A percentile compares a stretch with the other conserved stretches of the same genome.
phyloP scores from a whole-genome alignment of 2,113 vertebrate genomes.

The Tichodroma muraria region DNA sequence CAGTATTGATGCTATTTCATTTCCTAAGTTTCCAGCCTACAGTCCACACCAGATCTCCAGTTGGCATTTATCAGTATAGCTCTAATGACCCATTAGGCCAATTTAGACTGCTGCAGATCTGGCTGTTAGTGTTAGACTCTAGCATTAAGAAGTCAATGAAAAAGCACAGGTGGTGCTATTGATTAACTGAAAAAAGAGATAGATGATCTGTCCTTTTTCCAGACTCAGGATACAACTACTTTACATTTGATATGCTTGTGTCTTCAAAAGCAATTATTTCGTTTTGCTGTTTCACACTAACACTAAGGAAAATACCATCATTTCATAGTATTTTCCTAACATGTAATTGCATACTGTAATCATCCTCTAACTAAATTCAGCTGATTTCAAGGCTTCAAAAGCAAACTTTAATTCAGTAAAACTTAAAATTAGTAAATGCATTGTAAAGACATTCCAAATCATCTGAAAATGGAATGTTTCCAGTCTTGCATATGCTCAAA shows the following conservation, averaged over 20 bases:
- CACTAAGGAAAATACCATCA: neutral
- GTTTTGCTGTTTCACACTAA: neutral
- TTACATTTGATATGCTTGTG: neutral
- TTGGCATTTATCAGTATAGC: neutral
- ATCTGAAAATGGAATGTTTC: neutral
- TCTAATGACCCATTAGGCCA: conserved; percentile 30
- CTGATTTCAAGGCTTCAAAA: neutral
- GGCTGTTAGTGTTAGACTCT: neutral
- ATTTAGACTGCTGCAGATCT: neutral
- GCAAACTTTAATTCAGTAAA: neutral
- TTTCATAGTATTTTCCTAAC: neutral
- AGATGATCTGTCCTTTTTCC: neutral
- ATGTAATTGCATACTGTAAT: neutral
- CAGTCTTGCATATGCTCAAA: neutral
- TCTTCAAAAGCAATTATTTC: neutral
- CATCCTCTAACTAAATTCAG: neutral
- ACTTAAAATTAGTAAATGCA: neutral
- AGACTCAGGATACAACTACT: neutral
- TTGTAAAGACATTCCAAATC: neutral
- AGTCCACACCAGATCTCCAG: neutral
- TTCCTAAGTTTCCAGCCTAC: neutral
- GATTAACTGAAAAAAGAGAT: neutral
- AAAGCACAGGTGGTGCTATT: conserved; percentile 11
- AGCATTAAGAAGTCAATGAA: conserved; percentile 17
- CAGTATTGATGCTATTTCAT: neutral